Conservation (phyloP, 2,888 invertebrate species). For the Epinotia demarniana region DNA sequence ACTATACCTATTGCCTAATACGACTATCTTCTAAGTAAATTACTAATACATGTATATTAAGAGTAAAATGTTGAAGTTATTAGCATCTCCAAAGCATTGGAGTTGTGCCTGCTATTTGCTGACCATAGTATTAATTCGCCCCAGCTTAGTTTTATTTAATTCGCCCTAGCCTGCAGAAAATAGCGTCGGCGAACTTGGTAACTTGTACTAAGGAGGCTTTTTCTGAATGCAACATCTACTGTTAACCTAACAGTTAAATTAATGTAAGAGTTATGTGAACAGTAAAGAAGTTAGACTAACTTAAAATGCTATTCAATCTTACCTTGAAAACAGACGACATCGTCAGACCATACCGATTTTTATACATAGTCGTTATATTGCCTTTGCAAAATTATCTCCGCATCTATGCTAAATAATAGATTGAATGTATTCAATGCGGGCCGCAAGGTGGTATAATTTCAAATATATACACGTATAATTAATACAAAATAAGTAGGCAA, state of each 20-base stretch:
- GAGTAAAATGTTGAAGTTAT: neutral
- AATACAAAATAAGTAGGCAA: slow-evolving; percentile 46
- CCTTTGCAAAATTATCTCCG: slow-evolving; percentile 27
- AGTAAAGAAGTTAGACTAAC: neutral
- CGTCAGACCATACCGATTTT: slow-evolving; percentile 2
- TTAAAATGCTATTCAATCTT: neutral
- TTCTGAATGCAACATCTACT: neutral
- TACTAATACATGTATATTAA: neutral
- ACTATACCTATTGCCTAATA: neutral
- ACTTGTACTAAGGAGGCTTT: neutral
- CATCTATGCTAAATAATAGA: slow-evolving; percentile 29
- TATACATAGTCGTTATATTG: slow-evolving; percentile 14
- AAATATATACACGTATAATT: slow-evolving; percentile 40
- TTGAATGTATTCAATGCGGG: slow-evolving; percentile 38
- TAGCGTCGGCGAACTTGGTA: no score
- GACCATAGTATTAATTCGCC: neutral
- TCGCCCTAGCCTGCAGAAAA: neutral
- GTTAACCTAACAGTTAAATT: neutral
- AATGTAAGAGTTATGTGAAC: neutral
- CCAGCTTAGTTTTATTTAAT: neutral
- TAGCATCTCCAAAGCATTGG: neutral
- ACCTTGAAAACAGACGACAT: neutral
- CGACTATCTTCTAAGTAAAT: neutral
- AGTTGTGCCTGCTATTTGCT: neutral
- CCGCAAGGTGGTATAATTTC: slow-evolving; percentile 34